phyloP scores from a whole-genome alignment of 2,113 vertebrate genomes.

The Sardina pilchardus region DNA sequence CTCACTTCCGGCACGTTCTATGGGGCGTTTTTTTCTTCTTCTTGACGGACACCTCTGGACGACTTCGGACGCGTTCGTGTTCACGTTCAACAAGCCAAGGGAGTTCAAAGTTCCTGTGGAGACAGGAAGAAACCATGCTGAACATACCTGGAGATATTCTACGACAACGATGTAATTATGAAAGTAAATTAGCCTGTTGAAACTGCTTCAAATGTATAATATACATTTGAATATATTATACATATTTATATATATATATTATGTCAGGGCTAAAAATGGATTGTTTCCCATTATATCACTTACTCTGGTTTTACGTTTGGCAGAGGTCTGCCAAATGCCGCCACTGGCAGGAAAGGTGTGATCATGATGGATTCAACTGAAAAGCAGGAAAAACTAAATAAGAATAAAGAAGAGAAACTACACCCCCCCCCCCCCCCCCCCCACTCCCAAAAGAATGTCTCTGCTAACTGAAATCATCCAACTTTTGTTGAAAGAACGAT shows the following conservation, averaged over 20 bases:
- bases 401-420: not conserved
- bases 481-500: too few relatives aligned
- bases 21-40: slow-evolving; percentile 88
- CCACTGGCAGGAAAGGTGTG: slow-evolving; percentile 85
- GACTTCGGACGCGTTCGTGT: slow-evolving; percentile 68
- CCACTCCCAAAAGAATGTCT: too few relatives aligned
- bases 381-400: slow-evolving; percentile 48
- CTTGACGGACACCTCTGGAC: slow-evolving; percentile 84
- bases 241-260: too few relatives aligned
- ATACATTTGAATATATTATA: too few relatives aligned
- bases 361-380: slow-evolving; percentile 86
- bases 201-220: not conserved
- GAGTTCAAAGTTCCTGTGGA: slow-evolving; percentile 82
- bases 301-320: slow-evolving; percentile 86
- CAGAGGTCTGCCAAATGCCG: slow-evolving; percentile 84
- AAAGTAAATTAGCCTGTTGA: not conserved
- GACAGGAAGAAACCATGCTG: slow-evolving; percentile 17
- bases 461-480: too few relatives aligned
- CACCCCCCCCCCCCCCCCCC: too few relatives aligned
- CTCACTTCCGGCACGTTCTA: slow-evolving; percentile 77
- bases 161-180: not conserved
- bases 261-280: not conserved
- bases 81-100: slow-evolving; percentile 86
- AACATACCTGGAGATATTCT: not conserved
- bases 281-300: slow-evolving; percentile 56